Evolutionary conservation across 2,113 vertebrate genomes (phyloP).

Genomic region (Mungos mungo): DNA sequence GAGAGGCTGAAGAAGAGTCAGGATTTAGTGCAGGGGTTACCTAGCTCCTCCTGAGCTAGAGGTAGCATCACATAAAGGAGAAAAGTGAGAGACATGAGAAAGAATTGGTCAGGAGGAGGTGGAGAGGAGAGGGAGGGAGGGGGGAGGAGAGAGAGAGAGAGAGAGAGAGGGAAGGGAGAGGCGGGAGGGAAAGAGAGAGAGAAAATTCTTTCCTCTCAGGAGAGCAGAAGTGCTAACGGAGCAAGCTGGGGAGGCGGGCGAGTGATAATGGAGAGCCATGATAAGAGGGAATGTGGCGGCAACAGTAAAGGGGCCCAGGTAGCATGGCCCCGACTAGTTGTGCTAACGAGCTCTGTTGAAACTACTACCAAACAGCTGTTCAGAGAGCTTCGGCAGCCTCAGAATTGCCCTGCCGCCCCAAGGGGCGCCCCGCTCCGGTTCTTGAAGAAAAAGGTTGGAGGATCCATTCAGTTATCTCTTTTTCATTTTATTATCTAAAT

Average conservation of each 20-base stretch:
- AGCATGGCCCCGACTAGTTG: background rate
- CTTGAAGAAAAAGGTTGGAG: background rate
- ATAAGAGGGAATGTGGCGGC: background rate
- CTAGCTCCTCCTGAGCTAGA: background rate
- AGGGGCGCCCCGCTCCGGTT: background rate
- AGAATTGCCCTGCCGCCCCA: background rate
- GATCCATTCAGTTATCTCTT: background rate
- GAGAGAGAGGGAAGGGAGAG: background rate
- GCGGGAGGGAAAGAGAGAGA: background rate
- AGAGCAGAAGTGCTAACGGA: background rate
- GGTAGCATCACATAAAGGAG: background rate
- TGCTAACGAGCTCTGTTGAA: background rate
- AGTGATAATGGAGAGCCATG: background rate
- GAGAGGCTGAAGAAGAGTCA: background rate
- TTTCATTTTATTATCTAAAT: constrained; percentile 28
- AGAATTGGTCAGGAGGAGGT: too few relatives aligned
- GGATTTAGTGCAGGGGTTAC: background rate
- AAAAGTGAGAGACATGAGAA: background rate
- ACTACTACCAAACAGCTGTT: background rate
- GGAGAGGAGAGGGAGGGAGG: too few relatives aligned
- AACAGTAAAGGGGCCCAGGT: background rate
- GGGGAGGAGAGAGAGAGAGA: background rate
- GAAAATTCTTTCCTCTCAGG: background rate
- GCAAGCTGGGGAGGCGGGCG: background rate
- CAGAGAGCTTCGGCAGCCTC: background rate